A percentile compares a stretch with the other conserved stretches of the same genome.
Conservation (phyloP, 35 echinoderm and acorn worm species). For the Lytechinus pictus region DNA sequence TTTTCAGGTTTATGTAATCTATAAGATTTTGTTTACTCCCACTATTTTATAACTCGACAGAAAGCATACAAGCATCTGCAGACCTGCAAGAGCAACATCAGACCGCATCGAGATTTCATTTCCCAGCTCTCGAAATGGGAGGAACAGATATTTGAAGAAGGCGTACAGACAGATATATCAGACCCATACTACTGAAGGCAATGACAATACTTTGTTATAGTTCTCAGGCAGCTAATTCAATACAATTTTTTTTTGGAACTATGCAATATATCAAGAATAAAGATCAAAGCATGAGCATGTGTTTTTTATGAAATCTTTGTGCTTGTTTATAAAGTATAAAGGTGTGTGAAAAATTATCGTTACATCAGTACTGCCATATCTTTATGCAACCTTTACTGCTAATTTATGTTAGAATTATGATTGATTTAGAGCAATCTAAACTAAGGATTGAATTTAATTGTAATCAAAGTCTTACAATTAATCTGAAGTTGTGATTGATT, state of each 20-base stretch:
- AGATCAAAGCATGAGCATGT: slow-evolving; percentile 10
- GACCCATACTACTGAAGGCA: slow-evolving; percentile 84
- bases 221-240: not conserved
- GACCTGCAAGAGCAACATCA: slow-evolving; percentile 86
- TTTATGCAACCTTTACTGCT: not conserved
- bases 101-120: slow-evolving; percentile 85
- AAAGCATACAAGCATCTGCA: slow-evolving; percentile 85
- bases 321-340: not conserved
- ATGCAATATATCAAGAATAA: slow-evolving; percentile 13
- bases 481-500: too few relatives aligned
- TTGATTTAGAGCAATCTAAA: too few relatives aligned
- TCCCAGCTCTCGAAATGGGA: slow-evolving; percentile 95
- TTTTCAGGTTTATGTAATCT: too few relatives aligned
- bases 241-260: slow-evolving; percentile 12
- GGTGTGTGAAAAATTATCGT: not conserved
- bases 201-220: not conserved
- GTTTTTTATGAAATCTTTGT: not conserved
- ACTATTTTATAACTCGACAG: slow-evolving; percentile 43
- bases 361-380: not conserved
- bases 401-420: too few relatives aligned
- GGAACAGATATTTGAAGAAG: slow-evolving; percentile 72
- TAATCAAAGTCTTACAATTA: too few relatives aligned
- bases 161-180: slow-evolving; percentile 66
- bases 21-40: not conserved
- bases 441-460: too few relatives aligned